A percentile compares a stretch with the other conserved stretches of the same genome.
phyloP scores from a whole-genome alignment of 2,113 vertebrate genomes.

The Gopherus flavomarginatus region DNA sequence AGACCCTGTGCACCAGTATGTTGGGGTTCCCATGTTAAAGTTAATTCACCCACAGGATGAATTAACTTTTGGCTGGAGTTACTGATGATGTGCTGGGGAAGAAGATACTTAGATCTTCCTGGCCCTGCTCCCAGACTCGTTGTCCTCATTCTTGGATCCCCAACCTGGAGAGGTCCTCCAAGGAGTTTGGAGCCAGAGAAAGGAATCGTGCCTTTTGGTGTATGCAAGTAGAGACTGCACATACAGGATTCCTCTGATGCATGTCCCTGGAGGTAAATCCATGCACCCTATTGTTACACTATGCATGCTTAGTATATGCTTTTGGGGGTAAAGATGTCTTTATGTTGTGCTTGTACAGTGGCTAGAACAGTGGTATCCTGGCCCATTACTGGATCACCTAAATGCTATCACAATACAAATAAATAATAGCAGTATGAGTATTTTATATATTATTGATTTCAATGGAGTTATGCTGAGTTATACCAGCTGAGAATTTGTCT shows the following conservation, averaged over 20 bases:
- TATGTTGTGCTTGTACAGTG: neutral
- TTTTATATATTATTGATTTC: no score
- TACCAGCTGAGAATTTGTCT: neutral
- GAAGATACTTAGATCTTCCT: slow-evolving; percentile 39
- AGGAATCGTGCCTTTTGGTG: slow-evolving; percentile 32
- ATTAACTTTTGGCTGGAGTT: slow-evolving; percentile 40
- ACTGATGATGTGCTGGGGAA: slow-evolving; percentile 19
- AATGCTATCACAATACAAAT: no score
- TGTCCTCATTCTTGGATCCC: slow-evolving; percentile 54
- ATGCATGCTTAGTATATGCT: neutral
- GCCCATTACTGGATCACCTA: neutral
- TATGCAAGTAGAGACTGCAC: neutral
- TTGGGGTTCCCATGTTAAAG: neutral
- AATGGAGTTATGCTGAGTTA: neutral
- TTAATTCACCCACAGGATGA: neutral
- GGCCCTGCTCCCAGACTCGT: slow-evolving; percentile 33
- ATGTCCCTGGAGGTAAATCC: neutral
- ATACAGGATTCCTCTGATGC: neutral
- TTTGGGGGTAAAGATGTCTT: neutral
- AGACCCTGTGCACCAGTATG: no score
- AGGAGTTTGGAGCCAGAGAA: neutral
- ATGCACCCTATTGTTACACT: slow-evolving; percentile 1
- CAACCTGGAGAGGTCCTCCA: neutral
- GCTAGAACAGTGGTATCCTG: neutral
- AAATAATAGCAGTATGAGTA: no score